Conservation (phyloP, 2,888 invertebrate genomes). For the Oxystoma pomonae region DNA sequence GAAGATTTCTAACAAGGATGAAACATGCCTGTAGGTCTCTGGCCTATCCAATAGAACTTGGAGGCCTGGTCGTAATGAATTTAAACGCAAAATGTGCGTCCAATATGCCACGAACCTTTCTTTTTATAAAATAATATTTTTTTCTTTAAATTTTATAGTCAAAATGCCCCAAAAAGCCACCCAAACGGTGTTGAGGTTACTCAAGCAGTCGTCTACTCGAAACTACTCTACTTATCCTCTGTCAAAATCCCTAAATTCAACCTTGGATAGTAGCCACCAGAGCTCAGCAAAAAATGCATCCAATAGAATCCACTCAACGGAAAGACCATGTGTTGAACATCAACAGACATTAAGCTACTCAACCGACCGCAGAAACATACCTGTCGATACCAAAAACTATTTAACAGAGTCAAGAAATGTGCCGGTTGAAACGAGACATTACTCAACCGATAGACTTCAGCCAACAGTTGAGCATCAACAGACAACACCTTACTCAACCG, state of each 20-base stretch:
- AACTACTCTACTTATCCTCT: neutral
- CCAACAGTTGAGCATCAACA: neutral
- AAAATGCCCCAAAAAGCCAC: neutral
- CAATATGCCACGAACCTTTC: too few species aligned
- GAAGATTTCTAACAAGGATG: too few species aligned
- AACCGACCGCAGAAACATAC: neutral
- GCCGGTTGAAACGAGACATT: neutral
- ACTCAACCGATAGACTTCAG: neutral
- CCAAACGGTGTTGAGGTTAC: neutral
- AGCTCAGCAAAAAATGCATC: neutral
- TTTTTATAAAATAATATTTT: too few species aligned
- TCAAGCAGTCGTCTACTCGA: neutral
- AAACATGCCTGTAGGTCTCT: too few species aligned
- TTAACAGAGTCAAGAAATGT: neutral
- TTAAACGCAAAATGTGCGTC: too few species aligned
- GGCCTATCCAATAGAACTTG: too few species aligned
- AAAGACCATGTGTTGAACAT: neutral
- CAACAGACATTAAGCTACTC: neutral
- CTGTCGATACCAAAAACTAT: neutral
- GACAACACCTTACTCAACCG: conserved; percentile 24
- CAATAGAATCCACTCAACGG: neutral
- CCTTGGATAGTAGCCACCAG: too few species aligned
- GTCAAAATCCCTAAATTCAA: neutral
- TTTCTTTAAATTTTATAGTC: too few species aligned
- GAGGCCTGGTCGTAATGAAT: too few species aligned